Base-by-base conservation (phyloP, 1,140 invertebrate species). In the Habropoda laboriosa region DNA sequence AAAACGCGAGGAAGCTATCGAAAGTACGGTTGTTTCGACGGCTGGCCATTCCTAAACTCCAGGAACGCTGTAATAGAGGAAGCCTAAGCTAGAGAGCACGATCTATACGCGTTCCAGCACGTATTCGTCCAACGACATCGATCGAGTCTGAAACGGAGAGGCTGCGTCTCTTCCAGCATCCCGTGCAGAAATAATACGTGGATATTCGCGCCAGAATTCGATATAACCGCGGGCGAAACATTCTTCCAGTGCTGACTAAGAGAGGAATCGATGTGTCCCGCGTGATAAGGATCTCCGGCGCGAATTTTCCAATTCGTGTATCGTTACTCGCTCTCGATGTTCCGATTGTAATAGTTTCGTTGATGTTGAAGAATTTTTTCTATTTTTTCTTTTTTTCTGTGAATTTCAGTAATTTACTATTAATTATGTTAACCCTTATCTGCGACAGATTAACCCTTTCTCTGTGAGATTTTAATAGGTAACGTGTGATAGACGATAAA, bases 111-210 rank as follows among this genome's bases (percentile, higher is more conserved):
- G n/a, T 42, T 42, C 16, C 12, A 61, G 32, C 51, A 61, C 38
- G 68, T 80, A 81, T 70, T 51, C 42, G 53, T 61, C 49, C n/a
- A 13, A 27, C 58, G 71, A 51, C 60, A 83, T 83, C 80, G 81
- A 83, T 82, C 81, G 81, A 30, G 57, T 58, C 35, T 40, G 40
- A 60, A 71, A 77, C 45, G 45, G 51, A 35, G n/a, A n/a, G 21
- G 66, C 63, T 77, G 47, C 30, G 53, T 35, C 79, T 81, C 42
- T 58, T 12, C 57, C n/a, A 24, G 24, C 5, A 58, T 57, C 49
- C 3, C 35, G 45, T 45, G 40, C 66, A 58, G 64, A 77, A 77
- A 82, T 83, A 82, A 77, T 71, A 57, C 63, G 57, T 21, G 30
- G n/a, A 63, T 61, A 61, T 60, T 21, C 27, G 13, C 53, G 16